A percentile compares a stretch with the other conserved stretches of the same genome.
These are phyloP conservation scores for Labrus mixtus DNA, from an alignment of 2,113 vertebrate species.

Conservation along the genomic window DNA sequence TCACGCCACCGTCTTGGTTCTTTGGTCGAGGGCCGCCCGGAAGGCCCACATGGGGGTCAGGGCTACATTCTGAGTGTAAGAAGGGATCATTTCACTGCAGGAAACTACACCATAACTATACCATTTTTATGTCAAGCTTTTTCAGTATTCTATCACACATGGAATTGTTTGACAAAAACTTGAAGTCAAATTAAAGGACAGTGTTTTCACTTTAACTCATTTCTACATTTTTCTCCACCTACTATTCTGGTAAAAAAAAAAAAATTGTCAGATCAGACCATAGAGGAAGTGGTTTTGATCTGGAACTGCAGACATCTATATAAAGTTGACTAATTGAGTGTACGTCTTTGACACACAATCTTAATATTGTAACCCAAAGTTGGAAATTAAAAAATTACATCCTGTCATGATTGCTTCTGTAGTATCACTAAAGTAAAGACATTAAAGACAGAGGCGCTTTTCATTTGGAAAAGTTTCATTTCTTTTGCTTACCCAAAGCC, in stretches of 20 bases:
- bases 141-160: not conserved
- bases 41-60: slow-evolving; percentile 65
- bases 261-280: not conserved
- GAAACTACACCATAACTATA: not conserved
- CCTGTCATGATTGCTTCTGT: not conserved
- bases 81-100: not conserved
- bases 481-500: slow-evolving; percentile 79
- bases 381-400: not conserved
- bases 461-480: not conserved
- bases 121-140: not conserved
- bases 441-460: not conserved
- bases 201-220: not conserved
- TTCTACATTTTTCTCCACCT: not conserved
- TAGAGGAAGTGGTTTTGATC: slow-evolving; percentile 66
- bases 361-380: not conserved
- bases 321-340: not conserved
- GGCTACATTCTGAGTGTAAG: slow-evolving; percentile 76
- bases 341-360: not conserved
- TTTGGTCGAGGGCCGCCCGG: slow-evolving; percentile 69
- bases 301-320: not conserved
- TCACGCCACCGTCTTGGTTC: slow-evolving; percentile 81
- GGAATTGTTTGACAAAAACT: not conserved
- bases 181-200: not conserved
- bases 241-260: not conserved
- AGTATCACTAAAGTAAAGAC: not conserved